Conservation (phyloP, 2,888 invertebrate genomes). For the Fragum whitleyi region DNA sequence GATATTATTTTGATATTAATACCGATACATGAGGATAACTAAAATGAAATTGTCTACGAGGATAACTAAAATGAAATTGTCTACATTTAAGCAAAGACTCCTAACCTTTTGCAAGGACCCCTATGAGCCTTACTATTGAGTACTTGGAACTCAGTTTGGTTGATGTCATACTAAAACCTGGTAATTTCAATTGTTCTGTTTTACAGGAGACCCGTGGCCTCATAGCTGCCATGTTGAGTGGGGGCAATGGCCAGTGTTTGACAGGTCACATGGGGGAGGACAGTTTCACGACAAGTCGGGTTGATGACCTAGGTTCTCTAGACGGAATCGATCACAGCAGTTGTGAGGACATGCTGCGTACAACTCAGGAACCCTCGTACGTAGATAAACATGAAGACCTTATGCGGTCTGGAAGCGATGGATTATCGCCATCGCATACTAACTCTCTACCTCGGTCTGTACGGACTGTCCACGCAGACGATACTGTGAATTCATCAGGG, state of each 20-base stretch:
- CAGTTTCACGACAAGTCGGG: conserved; percentile 46
- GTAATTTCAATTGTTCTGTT: no score
- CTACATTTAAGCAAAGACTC: no score
- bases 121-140: no score
- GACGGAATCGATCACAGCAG: conserved; percentile 71
- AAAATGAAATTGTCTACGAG: no score
- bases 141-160: no score
- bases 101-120: no score
- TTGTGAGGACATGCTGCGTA: conserved; percentile 48
- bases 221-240: conserved; percentile 72
- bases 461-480: conserved; percentile 29
- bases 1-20: no score
- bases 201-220: conserved; percentile 71
- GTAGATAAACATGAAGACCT: conserved; percentile 14
- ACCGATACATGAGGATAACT: no score
- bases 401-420: conserved; percentile 34
- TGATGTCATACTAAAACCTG: no score
- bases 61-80: no score
- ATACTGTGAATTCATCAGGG: conserved; percentile 31
- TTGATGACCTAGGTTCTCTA: conserved; percentile 61
- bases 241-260: conserved; percentile 57
- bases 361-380: conserved; percentile 37
- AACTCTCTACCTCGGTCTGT: conserved; percentile 39
- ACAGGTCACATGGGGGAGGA: conserved; percentile 48
- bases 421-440: background rate